Base-by-base conservation (phyloP, 2,888 invertebrate species). In the Panopea generosa region DNA sequence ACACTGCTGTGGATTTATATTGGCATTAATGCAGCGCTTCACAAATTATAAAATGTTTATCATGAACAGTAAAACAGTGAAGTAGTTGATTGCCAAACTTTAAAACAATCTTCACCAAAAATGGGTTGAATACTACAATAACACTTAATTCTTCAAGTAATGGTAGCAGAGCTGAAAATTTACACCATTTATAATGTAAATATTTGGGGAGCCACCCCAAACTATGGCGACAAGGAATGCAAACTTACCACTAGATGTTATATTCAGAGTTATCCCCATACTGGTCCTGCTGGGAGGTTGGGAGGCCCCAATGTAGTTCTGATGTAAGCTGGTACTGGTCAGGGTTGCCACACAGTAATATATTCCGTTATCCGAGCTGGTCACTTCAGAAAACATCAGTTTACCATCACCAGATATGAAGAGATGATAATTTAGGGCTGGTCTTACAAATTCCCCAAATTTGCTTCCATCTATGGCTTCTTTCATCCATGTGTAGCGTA, bases 351-450 rank as follows among this genome's bases (percentile, higher is more conserved):
- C 57, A 61, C 87, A 88, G 71, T 74, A 85, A 77, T 92, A 92
- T 16, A 67, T 63, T 0, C 88, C 91, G 9, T 82, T 78, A 55
- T 92, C 92, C 65, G 97, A 97, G 29, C 95, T 95, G 93, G 98
- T 98, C 86, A 99, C 94, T 7, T 97, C 96, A 22, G 98, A 97
- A 91, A 99, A 98, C 90, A 99, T 99, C 18, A 99, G 94, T n/a
- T 98, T 96, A 56, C 98, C 98, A 94, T 98, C 98, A 87, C 95
- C 94, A 0, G 98, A 98, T 0, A 98, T 97, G 94, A 99, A 98
- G 0, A 98, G 96, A 81, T 91, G 86, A 3, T 83, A 81, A 56
- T 98, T 94, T 87, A 96, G 95, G 92, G 98, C 97, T 92, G 98
- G 97, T 91, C 98, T 97, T 1, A 99, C 97, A 85, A 98, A 96